A percentile compares a stretch with the other conserved stretches of the same genome.
These are phyloP conservation scores for Microctenopoma steveboyesi DNA, from an alignment of 2,797 vertebrate species.

Conservation along the genomic window DNA sequence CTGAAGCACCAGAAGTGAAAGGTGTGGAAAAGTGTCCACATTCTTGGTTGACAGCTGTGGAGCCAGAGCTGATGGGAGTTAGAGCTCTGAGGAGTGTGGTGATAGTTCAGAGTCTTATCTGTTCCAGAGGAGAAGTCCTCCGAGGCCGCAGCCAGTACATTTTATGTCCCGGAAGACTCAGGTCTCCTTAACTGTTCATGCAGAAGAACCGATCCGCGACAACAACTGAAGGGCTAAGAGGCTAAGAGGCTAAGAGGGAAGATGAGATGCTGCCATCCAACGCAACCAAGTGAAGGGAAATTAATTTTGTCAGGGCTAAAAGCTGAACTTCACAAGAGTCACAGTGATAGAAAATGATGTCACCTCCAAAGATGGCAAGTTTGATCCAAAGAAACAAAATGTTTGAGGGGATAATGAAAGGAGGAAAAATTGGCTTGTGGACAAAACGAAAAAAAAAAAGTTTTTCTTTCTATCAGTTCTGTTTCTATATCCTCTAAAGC, in stretches of 20 bases:
- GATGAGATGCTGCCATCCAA: conserved; percentile 35
- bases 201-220: conserved; percentile 56
- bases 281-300: conserved; percentile 31
- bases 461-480: not conserved
- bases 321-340: conserved; percentile 16
- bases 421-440: not conserved
- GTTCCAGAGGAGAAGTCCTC: conserved; percentile 48
- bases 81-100: conserved; percentile 25
- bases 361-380: conserved; percentile 5
- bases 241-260: conserved; percentile 32
- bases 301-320: conserved; percentile 17
- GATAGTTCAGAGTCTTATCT: conserved; percentile 64
- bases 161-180: conserved; percentile 28
- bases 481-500: not conserved
- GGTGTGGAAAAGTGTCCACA: conserved; percentile 69
- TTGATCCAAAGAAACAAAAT: conserved; percentile 10
- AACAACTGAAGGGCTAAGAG: conserved; percentile 31
- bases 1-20: conserved; percentile 61
- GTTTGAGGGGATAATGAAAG: not conserved
- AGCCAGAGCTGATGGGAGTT: conserved; percentile 60
- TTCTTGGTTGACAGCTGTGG: conserved; percentile 69
- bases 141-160: conserved; percentile 33
- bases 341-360: conserved; percentile 3
- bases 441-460: not conserved
- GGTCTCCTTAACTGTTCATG: conserved; percentile 39